Evolutionary conservation across 35 echinoderm and acorn worm genomes (phyloP), one percentile per base, ranked within the genome.

Genomic region (Anneissia japonica): DNA sequence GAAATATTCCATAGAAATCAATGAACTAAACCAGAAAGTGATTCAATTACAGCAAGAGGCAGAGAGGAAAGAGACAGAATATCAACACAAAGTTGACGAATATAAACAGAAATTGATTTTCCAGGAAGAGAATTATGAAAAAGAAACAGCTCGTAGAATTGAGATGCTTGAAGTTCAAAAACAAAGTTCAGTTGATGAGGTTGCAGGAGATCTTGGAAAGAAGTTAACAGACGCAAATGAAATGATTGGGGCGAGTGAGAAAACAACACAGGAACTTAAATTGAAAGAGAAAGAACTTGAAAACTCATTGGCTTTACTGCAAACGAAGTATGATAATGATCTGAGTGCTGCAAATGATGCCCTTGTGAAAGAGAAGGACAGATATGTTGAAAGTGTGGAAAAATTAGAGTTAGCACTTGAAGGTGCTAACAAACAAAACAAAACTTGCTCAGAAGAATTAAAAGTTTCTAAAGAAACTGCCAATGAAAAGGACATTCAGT

Each of bases 41-140:
- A 76, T 84, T 19, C 35, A 86, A 37, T 31, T 93, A 0, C 30
- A 74, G 36, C 55, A 82, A 39, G 91, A 89, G 16, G 21, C 91
- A 64, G 95, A 94, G 80, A 83, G 78, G 3, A 91, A 88, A 76
- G 74, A 84, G 3, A 89, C 72, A 36, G 88, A 91, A 23, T 73
- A 94, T 81, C 88, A 91, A 6, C 91, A 93, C 35, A 98, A 93
- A 77, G 39, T 82, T 3, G 64, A 36, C 0, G 92, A 98, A 46
- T 98, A 91, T 90, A 86, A 98, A 76, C 91, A 93, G 72, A 91
- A 87, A 51, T 64, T 98, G 46, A 85, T 82, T 46, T 93, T 94
- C 55, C 95, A 98, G 80, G 74, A 98, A 46, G 92, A 98, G 36
- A 98, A 93, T 86, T 87, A 91, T 89, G 92, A 98, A 31, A 84